Base-by-base conservation (phyloP, 2,888 invertebrate genomes). In the Dysmachus trigonus region DNA sequence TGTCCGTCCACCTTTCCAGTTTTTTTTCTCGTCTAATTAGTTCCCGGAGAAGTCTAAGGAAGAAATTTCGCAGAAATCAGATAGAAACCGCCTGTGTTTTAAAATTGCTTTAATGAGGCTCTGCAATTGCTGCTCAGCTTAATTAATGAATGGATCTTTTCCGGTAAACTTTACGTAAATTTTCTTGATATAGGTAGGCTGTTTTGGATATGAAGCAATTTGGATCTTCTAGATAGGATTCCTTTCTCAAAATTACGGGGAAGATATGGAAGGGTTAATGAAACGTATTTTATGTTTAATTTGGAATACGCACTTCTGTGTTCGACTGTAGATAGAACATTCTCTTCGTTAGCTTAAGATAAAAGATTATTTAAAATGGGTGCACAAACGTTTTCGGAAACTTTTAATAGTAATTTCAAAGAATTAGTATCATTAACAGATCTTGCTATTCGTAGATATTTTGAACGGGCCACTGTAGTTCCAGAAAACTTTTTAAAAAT, bases 141-240 rank as follows among this genome's bases (percentile, higher is more conserved):
- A 76, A 76, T 76, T 76, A 76, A 76, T 76, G 76, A 76, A 33
- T n/a, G 8, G 15, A 73, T 73, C 27, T 73, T 33, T 73, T 73
- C 13, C 33, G 7, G 72, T 73, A 15, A 31, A 33, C 31, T 33
- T 62, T 7, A n/a, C 31, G 6, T 72, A 72, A 72, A 31, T 31
- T 73, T 31, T 31, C 31, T n/a, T 15, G 53, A 53, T 18, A 53
- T 22, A 53, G 62, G 10, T 62, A 62, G 62, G 2, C 62, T 10
- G 2, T 2, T n/a, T 27, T 62, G 13, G 38, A 41, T 41, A 41
- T 3, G 22, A 18, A 62, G 7, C n/a, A 2, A 62, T 1, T 62
- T 62, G 10, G 62, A 62, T 22, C 10, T 22, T 27, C 62, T 8
- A 10, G 15, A 51, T 51, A 51, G 51, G 18, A 51, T 13, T 8